Percentiles rank a stretch among this genome's conserved stretches.
Evolutionary conservation across 2,888 invertebrate genomes (phyloP).

Genomic region (Halictus ligatus): DNA sequence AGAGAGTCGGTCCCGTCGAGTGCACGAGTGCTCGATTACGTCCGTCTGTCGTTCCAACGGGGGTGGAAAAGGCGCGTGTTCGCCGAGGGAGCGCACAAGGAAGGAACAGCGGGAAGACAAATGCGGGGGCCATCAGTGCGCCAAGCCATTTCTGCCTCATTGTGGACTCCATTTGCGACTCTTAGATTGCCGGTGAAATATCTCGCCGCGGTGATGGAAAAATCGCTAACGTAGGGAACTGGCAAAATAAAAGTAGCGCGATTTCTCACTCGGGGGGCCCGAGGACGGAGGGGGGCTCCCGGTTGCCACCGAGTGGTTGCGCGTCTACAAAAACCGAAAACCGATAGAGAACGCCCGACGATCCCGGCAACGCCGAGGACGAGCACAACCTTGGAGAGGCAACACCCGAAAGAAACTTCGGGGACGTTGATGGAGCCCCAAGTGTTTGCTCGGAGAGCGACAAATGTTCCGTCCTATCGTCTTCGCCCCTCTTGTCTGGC

Average conservation of each 20-base stretch:
- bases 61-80: constrained; percentile 64
- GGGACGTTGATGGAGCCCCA: constrained; percentile 81
- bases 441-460: constrained; percentile 76
- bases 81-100: constrained; percentile 55
- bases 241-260: constrained; percentile 83
- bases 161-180: constrained; percentile 84
- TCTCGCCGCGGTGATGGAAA: constrained; percentile 83
- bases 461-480: constrained; percentile 78
- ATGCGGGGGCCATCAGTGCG: constrained; percentile 80
- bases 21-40: constrained; percentile 41
- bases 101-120: constrained; percentile 80
- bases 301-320: constrained; percentile 28
- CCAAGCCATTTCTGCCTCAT: constrained; percentile 83
- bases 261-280: constrained; percentile 78
- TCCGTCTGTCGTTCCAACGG: background rate
- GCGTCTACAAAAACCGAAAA: constrained; percentile 79
- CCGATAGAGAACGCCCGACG: constrained; percentile 74
- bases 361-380: constrained; percentile 24
- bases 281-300: constrained; percentile 31
- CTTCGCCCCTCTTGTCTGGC: constrained; percentile 37
- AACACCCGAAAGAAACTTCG: constrained; percentile 79
- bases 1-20: constrained; percentile 9
- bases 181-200: constrained; percentile 84
- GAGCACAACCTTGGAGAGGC: constrained; percentile 64
- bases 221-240: constrained; percentile 82